Conservation (phyloP, 2,888 invertebrate genomes). For the Plagodis dolabraria region DNA sequence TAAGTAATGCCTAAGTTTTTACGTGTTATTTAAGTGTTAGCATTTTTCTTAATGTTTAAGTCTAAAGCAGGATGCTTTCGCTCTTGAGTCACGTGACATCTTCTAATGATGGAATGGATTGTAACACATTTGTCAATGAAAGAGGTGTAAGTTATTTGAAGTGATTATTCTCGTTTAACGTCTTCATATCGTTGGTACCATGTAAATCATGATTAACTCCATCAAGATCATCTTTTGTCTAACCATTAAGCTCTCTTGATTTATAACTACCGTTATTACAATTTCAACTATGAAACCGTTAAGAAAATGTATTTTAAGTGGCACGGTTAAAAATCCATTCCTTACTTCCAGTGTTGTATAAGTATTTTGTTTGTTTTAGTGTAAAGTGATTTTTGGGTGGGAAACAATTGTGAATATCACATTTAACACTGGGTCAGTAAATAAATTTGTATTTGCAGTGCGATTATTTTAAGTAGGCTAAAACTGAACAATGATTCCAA, state of each 20-base stretch:
- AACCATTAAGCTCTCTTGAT: constrained; percentile 16
- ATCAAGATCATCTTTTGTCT: constrained; percentile 4
- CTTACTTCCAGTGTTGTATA: constrained; percentile 65
- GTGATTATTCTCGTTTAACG: constrained; percentile 4
- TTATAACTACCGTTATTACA: constrained; percentile 13
- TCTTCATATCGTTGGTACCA: constrained; percentile 5
- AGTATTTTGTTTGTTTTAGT: constrained; percentile 61
- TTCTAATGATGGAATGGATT: constrained; percentile 34
- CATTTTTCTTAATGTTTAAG: constrained; percentile 76
- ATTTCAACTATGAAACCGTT: constrained; percentile 1
- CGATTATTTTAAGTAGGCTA: neutral
- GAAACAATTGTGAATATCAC: constrained; percentile 57
- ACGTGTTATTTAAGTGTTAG: constrained; percentile 78
- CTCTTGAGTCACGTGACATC: constrained; percentile 40
- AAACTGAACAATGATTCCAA: too few species aligned
- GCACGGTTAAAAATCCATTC: constrained; percentile 43
- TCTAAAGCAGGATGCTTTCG: constrained; percentile 69
- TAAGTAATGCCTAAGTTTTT: constrained; percentile 82
- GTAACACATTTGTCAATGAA: constrained; percentile 11
- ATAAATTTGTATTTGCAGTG: constrained; percentile 11
- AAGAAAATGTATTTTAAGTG: constrained; percentile 20
- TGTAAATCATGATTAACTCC: neutral
- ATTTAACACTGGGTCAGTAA: constrained; percentile 29
- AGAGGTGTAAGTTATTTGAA: constrained; percentile 13
- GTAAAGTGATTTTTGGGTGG: constrained; percentile 53